Percentiles rank a stretch among this genome's conserved stretches.
phyloP scores from a whole-genome alignment of 2,113 vertebrate species.

The Sarotherodon lohbergeri region DNA sequence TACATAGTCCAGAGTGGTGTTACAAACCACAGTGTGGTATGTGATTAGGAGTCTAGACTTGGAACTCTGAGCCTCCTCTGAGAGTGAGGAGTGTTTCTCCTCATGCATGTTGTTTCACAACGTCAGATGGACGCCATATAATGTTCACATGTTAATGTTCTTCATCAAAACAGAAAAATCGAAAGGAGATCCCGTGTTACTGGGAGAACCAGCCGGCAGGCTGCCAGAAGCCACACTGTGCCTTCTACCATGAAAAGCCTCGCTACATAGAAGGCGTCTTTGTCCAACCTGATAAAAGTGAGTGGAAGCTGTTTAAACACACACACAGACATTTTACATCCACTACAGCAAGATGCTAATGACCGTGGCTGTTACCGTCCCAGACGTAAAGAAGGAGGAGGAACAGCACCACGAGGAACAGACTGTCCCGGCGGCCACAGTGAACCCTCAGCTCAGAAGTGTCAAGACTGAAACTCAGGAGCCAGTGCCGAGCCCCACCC shows the following conservation, averaged over 20 bases:
- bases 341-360: not conserved
- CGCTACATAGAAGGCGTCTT: conserved; percentile 83
- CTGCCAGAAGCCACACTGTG: conserved; percentile 93
- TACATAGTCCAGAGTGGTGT: not conserved
- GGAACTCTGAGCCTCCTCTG: not conserved
- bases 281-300: conserved; percentile 85
- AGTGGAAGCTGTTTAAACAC: not conserved
- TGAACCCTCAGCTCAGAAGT: conserved; percentile 83
- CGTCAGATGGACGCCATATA: not conserved
- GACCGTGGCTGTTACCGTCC: not conserved
- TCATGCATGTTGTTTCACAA: not conserved
- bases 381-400: conserved; percentile 59
- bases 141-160: not conserved
- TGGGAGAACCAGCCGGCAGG: conserved; percentile 94
- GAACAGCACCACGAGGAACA: conserved; percentile 70
- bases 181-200: conserved; percentile 90
- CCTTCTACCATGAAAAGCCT: conserved; percentile 86
- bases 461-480: conserved; percentile 88
- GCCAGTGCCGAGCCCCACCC: conserved; percentile 92
- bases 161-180: conserved; percentile 80
- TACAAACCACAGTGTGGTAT: not conserved
- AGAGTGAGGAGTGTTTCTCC: not conserved
- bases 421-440: conserved; percentile 56
- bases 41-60: not conserved
- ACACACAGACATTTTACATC: not conserved